Evolutionary conservation across 2,113 vertebrate species (phyloP).

Genomic region (Regulus satrapa): DNA sequence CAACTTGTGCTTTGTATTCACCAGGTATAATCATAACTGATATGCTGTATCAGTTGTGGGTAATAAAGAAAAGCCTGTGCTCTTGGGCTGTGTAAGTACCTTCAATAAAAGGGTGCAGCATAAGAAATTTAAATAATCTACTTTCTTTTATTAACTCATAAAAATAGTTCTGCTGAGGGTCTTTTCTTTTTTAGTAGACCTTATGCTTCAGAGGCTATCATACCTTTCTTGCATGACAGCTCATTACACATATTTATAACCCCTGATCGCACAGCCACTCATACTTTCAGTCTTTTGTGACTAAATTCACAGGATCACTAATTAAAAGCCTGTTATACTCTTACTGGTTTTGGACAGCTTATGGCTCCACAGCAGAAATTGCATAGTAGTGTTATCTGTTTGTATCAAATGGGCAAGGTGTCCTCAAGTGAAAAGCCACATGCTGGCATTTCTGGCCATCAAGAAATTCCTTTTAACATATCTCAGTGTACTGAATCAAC

Average conservation of each 20-base stretch:
- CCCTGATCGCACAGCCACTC: neutral
- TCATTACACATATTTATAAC: neutral
- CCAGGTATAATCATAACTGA: neutral
- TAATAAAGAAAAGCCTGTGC: neutral
- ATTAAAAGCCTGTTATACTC: neutral
- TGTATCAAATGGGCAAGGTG: neutral
- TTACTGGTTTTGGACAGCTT: neutral
- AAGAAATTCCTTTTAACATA: neutral
- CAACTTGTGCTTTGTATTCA: neutral
- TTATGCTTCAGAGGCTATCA: neutral
- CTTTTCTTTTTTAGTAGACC: neutral
- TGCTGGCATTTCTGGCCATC: neutral
- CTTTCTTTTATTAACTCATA: neutral
- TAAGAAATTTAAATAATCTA: neutral
- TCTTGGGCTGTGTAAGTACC: neutral
- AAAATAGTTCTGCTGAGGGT: neutral
- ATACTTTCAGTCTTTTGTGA: neutral
- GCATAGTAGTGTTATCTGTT: neutral
- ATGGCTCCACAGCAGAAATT: neutral
- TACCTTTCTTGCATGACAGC: neutral
- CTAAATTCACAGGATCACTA: neutral
- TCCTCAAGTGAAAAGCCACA: neutral
- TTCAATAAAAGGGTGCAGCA: neutral
- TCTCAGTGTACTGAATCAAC: neutral
- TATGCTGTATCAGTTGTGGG: neutral